A percentile compares a stretch with the other conserved stretches of the same genome.
Conservation (phyloP, 2,888 invertebrate genomes). For the Lasioglossum vierecki region DNA sequence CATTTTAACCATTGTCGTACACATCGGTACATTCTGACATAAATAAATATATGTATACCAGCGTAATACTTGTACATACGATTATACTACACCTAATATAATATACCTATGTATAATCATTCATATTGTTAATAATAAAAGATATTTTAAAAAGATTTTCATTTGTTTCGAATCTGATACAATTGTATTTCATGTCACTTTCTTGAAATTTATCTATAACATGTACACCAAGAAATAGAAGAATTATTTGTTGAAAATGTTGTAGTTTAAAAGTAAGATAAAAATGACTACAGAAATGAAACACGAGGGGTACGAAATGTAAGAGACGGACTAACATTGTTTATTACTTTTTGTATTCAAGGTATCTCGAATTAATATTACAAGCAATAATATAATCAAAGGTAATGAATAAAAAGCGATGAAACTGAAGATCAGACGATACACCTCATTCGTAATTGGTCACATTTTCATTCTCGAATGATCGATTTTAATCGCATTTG, state of each 20-base stretch:
- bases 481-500: constrained; percentile 75
- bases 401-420: constrained; percentile 78
- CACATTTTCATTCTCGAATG: constrained; percentile 74
- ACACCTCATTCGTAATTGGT: constrained; percentile 75
- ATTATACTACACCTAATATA: no score
- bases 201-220: no score
- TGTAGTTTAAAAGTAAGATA: not conserved
- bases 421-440: constrained; percentile 77
- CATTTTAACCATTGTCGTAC: no score
- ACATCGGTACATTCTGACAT: no score
- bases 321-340: constrained; percentile 72
- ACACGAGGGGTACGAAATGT: constrained; percentile 38
- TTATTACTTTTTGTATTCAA: constrained; percentile 79
- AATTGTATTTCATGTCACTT: no score
- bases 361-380: constrained; percentile 78
- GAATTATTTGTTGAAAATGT: not conserved
- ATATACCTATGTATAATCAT: no score
- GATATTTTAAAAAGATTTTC: no score
- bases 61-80: no score
- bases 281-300: not conserved
- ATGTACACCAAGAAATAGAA: no score
- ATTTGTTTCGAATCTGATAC: no score
- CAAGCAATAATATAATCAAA: constrained; percentile 79
- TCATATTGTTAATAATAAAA: no score
- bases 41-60: no score